Evolutionary conservation across 2,113 vertebrate species (phyloP).

Genomic region (Origma solitaria): DNA sequence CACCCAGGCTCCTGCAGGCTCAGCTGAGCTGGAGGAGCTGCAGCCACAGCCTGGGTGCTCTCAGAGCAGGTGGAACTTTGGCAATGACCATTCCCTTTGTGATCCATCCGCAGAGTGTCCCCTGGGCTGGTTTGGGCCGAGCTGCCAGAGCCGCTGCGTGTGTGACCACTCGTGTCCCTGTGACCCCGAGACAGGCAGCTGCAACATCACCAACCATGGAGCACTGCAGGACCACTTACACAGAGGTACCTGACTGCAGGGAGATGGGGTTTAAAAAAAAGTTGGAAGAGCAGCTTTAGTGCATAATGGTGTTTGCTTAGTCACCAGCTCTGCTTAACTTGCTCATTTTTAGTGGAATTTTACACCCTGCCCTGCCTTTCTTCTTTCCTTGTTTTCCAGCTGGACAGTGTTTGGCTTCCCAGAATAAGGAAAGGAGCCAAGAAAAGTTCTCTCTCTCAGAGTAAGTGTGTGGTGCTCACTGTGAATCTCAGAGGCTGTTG

Average conservation of each 20-base stretch:
- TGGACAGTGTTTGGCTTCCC: conserved; percentile 71
- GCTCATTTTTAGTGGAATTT: neutral
- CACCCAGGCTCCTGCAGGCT: neutral
- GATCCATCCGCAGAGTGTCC: conserved; percentile 74
- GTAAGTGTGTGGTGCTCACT: conserved; percentile 69
- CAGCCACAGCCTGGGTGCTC: neutral
- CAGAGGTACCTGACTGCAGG: conserved; percentile 68
- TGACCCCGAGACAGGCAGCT: conserved; percentile 79
- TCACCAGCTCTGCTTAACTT: neutral
- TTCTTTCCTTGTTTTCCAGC: conserved; percentile 64
- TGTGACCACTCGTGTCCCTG: conserved; percentile 83
- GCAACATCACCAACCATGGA: conserved; percentile 59
- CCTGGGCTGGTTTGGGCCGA: conserved; percentile 77
- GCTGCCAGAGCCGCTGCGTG: conserved; percentile 72
- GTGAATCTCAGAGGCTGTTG: neutral
- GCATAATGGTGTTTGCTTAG: neutral
- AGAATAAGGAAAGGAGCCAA: conserved; percentile 33
- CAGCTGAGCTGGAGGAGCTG: neutral
- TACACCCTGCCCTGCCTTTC: neutral
- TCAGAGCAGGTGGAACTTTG: neutral
- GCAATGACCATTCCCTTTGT: rapidly evolving
- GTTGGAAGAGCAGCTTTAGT: neutral
- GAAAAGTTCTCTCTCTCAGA: conserved; percentile 65
- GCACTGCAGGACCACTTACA: conserved; percentile 60
- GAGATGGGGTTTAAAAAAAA: rapidly evolving